Evolutionary conservation across 2,113 vertebrate species (phyloP), one percentile per base, ranked within the genome.

Genomic region (Scolopax mira): DNA sequence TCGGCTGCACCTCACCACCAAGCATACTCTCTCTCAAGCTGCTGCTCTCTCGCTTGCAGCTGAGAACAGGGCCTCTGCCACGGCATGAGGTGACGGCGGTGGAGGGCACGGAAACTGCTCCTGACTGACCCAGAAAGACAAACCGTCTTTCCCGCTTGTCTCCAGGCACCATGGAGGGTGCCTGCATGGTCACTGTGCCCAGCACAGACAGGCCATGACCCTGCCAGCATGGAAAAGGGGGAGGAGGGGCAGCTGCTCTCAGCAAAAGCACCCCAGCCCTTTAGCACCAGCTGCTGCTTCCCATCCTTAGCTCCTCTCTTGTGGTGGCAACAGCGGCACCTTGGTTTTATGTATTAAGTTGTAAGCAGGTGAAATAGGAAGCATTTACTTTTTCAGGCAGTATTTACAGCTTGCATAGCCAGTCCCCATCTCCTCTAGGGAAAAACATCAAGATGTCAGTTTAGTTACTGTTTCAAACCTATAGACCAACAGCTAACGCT

Each of bases 331-430:
- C 75, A 96, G 42, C 66, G 85, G 73, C 89, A 87, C 89, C 65
- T 64, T 79, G 77, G 80, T 16, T 93, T 95, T 93, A 80, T 89
- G 83, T 64, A 75, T 95, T 93, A 93, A 92, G 84, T 93, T 87
- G 94, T 94, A 96, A 87, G 80, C 86, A 78, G 86, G 95, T 95
- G 94, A 96, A 96, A 97, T 93, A 95, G 89, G 94, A 97, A 94
- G 95, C 96, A 94, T 96, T 97, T 97, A 97, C 96, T 96, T 97
- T 96, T 97, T 95, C 96, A 96, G 96, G 96, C 39, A 94, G 96
- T 89, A 93, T 96, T 93, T 95, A 96, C 95, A 96, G 94, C 95
- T 97, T 97, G 95, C 96, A 97, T 97, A 96, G 96, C 64, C 95
- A 96, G 95, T 96, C 69, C 96, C 94, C 95, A 97, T 97, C 94